A percentile compares a stretch with the other conserved stretches of the same genome.
These are phyloP conservation scores for Coenonympha glycerion DNA, from an alignment of 2,888 invertebrate species.

Conservation along the genomic window DNA sequence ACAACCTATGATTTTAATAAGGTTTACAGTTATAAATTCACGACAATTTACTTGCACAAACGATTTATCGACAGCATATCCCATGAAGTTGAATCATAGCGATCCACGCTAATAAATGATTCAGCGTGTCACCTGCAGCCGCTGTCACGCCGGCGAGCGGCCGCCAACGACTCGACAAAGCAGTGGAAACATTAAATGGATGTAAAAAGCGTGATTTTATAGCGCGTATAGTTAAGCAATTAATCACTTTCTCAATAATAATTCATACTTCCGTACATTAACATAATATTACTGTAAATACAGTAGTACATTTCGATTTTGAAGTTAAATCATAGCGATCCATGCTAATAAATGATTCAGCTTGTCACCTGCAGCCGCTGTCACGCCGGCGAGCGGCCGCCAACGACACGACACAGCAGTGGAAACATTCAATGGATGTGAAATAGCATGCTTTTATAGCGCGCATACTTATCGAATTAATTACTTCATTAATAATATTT, in stretches of 20 bases:
- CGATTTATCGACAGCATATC: background rate
- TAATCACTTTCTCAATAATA: too few relatives aligned
- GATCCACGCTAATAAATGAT: conserved; percentile 18
- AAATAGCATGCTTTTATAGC: background rate
- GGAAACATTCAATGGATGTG: background rate
- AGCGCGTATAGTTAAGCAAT: background rate
- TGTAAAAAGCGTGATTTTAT: background rate
- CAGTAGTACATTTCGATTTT: too few relatives aligned
- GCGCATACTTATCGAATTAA: too few relatives aligned
- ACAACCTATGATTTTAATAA: too few relatives aligned
- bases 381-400: background rate
- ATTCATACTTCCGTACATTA: too few relatives aligned
- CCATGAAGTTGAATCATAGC: background rate
- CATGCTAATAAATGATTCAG: conserved; percentile 21
- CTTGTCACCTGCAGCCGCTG: conserved; percentile 12
- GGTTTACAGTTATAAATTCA: background rate
- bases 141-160: background rate
- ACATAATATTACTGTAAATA: too few relatives aligned
- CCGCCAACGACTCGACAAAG: background rate
- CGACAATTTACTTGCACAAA: background rate
- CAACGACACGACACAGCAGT: background rate
- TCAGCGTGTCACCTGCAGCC: conserved; percentile 18
- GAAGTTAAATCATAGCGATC: background rate
- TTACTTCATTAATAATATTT: too few relatives aligned
- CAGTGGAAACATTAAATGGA: background rate